Base-by-base conservation (phyloP, 1,140 invertebrate genomes). In the Drosophila ironensis region DNA sequence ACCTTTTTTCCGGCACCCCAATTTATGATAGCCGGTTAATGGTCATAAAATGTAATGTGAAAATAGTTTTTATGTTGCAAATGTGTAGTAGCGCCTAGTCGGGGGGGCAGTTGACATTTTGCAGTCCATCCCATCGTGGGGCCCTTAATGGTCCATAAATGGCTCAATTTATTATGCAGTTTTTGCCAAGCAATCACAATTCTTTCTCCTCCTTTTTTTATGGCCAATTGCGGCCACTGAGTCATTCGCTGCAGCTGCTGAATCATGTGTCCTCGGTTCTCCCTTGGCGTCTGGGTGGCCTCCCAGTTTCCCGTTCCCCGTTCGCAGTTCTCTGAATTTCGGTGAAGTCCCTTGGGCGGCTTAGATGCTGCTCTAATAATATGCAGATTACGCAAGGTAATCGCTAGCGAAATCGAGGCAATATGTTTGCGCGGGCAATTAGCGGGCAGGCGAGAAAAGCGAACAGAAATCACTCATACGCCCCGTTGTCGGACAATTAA, bases 391-490 rank as follows among this genome's bases (percentile, higher is more conserved):
- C 50, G 68, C 52, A 82, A 77, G 70, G 19, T 61, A 61, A 46
- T 76, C 61, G 30, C 30, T 33, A 48, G 51, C 63, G 51, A 54
- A 68, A 68, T 68, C 63, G 33, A 67, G 33, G 33, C 33, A 16
- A 67, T 54, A 67, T 54, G 59, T 63, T 63, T 63, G 71, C 66
- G 45, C 35, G 66, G 27, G 33, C 77, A 82, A 82, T 82, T 82
- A 82, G 75, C 77, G 61, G 53, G 56, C n/a, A 56, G 68, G 30
- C 51, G 77, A 72, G 78, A 82, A 82, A 82, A 81, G 61, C 78
- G 42, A 82, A 82, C 77, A 59, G 61, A 84, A 82, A 84, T 82
- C 78, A 74, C 78, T 82, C 80, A 84, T 84, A 82, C 80, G 78
- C 53, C 59, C 73, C 37, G 64, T 51, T 67, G 47, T 45, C 70